Base-by-base conservation (phyloP, 1,140 invertebrate species). In the Ceratosolen fusciceps region DNA sequence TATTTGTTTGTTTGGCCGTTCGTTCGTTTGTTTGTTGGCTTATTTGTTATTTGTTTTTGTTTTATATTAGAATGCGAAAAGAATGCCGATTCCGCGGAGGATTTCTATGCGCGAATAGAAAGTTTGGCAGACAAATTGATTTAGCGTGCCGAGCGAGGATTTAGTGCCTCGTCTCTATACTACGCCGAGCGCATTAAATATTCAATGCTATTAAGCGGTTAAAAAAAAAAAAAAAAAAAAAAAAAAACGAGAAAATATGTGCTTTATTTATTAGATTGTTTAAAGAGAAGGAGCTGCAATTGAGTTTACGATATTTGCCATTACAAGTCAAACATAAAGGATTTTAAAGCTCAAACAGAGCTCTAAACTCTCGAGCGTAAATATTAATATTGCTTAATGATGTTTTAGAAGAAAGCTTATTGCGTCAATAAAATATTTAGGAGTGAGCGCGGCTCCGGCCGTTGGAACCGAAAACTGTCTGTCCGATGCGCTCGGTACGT, bases 231-330 rank as follows among this genome's bases (percentile, higher is more conserved):
- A 8, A 62, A 65, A n/a, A 0, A 29, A 26, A 0, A 8, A 62
- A 65, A n/a, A n/a, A n/a, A n/a, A n/a, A n/a, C n/a, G n/a, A n/a
- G n/a, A n/a, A n/a, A n/a, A n/a, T n/a, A 5, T 37, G 10, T 3
- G 60, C 31, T 37, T 65, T n/a, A n/a, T 37, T 37, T 37, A 65
- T 37, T 65, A 65, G 31, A 37, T n/a, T 65, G 31, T 65, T 65
- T 31, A 60, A 60, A 16, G 19, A 0, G 5, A n/a, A 37, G 16
- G 19, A 65, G 31, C 31, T 65, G 31, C 60, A 37, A n/a, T 62
- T 9, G 31, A 65, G 16, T 37, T 65, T 65, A n/a, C 19, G 34
- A n/a, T 31, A 4, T n/a, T n/a, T 37, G 19, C 3, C 19, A 9
- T 65, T 37, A 16, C 9, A 37, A 34, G 3, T 24, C 24, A 24